Base-by-base conservation (phyloP, 2,797 vertebrate genomes). In the Gallinago nigripennis region DNA sequence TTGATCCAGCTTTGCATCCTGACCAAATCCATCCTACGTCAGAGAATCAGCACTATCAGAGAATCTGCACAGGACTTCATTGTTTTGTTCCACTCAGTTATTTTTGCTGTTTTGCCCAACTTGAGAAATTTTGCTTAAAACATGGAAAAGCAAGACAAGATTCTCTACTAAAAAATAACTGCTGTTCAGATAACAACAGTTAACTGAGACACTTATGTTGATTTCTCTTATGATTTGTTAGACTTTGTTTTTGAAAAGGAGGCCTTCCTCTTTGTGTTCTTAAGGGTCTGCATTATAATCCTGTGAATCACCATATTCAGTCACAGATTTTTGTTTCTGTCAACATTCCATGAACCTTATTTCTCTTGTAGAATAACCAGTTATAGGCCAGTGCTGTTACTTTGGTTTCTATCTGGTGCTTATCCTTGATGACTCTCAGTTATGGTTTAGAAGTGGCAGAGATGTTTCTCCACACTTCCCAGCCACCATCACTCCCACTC, bases 171-270 rank as follows among this genome's bases (percentile, higher is more conserved):
- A 51, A 51, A 68, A 70, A 4, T 2, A 56, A 8, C 2, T 5
- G 6, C 50, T 68, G 1, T 9, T 65, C 31, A 50, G 11, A 48
- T 28, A 83, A 83, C 45, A 46, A 46, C 45, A 46, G 20, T 21
- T 46, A 21, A 21, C 10, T 21, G 45, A 70, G 11, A 2, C 7
- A 71, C 60, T 66, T 76, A n/a, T 6, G 4, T 80, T 82, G 39
- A 61, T 88, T 91, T 86, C 20, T 61, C 31, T 8, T 53, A 70
- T 3, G 10, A 14, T 54, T 69, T 91, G 21, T 50, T 53, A 64
- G 20, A 20, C 72, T 95, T 94, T 54, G 37, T 82, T 88, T 94
- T 82, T 60, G 31, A 96, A 95, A 95, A 83, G 48, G 23, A 33
- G 2, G 2, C 3, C 4, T 56, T 84, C 11, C 68, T 91, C 33